Evolutionary conservation across 2,888 invertebrate species (phyloP), one percentile per base, ranked within the genome.

Genomic region (Isotomurus palustris): DNA sequence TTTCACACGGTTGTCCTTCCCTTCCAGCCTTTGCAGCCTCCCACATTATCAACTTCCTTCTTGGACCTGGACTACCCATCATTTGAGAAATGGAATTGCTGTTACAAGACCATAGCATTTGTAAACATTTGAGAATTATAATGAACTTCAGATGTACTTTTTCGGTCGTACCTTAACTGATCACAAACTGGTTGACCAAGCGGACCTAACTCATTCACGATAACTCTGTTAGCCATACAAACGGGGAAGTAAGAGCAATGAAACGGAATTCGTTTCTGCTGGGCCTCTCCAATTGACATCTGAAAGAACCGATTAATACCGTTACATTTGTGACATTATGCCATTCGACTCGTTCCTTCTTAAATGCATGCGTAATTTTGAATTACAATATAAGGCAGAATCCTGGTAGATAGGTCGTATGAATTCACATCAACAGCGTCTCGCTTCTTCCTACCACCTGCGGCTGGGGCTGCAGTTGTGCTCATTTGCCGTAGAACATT

Each of bases 401-500:
- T 22, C 6, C 21, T 19, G 2, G 38, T 12, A 6, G n/a, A n/a
- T n/a, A n/a, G n/a, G n/a, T n/a, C n/a, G n/a, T n/a, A n/a, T n/a
- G n/a, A n/a, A n/a, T n/a, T 25, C 22, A 50, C 27, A 25, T 36
- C 38, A 12, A 12, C 50, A 6, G 50, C 12, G 24, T 38, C 38
- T 32, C 48, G 32, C 17, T 19, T 27, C n/a, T 35, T 29, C 5
- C 48, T n/a, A 6, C 47, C 40, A 3, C 19, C 21, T 35, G 35
- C 49, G 6, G 36, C 4, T 3, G 49, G 35, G 4, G 35, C 12
- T 4, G 47, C 21, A 10, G 50, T 50, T 21, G 50, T 50, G 2
- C 5, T 25, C 50, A 50, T 36, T 38, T 50, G 50, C 17, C 50
- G 17, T 14, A 50, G 21, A 4, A 50, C 50, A 27, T 25, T 50